These are phyloP conservation scores for Acheta domesticus DNA, from an alignment of 2,888 invertebrate genomes.

Conservation along the genomic window DNA sequence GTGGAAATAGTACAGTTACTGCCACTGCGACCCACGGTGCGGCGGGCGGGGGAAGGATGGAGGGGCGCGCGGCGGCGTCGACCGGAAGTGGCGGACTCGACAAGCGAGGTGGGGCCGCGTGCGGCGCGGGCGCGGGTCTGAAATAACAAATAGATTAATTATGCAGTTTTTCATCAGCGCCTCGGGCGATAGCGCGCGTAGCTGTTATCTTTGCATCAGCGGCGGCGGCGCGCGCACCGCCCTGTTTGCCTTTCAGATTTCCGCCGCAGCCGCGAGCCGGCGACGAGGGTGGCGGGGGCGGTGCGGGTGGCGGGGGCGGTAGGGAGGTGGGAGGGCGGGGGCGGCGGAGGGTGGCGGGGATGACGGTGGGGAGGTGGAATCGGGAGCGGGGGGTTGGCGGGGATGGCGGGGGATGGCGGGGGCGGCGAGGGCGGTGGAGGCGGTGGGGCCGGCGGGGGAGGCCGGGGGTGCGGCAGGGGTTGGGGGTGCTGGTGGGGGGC, in stretches of 20 bases:
- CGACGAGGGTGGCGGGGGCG: not conserved
- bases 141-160: slow-evolving; percentile 18
- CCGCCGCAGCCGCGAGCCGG: not conserved
- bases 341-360: too few species aligned
- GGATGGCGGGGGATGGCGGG: too few species aligned
- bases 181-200: not conserved
- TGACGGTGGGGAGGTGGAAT: too few species aligned
- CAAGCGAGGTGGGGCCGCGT: not conserved
- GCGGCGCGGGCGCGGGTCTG: not conserved
- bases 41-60: not conserved
- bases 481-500: too few species aligned
- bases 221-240: not conserved
- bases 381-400: too few species aligned
- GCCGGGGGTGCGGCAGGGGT: too few species aligned
- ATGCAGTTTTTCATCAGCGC: slow-evolving; percentile 18
- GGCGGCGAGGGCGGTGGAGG: too few species aligned
- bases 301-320: too few species aligned
- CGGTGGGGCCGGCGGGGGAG: too few species aligned
- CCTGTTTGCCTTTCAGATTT: slow-evolving; percentile 10
- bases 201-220: slow-evolving; percentile 4
- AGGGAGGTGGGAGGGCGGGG: too few species aligned
- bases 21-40: not conserved
- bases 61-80: not conserved
- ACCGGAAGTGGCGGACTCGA: not conserved
- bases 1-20: too few species aligned